Percentiles rank a stretch among this genome's conserved stretches.
phyloP scores from a whole-genome alignment of 2,797 vertebrate genomes.

The Australoheros facetus region DNA sequence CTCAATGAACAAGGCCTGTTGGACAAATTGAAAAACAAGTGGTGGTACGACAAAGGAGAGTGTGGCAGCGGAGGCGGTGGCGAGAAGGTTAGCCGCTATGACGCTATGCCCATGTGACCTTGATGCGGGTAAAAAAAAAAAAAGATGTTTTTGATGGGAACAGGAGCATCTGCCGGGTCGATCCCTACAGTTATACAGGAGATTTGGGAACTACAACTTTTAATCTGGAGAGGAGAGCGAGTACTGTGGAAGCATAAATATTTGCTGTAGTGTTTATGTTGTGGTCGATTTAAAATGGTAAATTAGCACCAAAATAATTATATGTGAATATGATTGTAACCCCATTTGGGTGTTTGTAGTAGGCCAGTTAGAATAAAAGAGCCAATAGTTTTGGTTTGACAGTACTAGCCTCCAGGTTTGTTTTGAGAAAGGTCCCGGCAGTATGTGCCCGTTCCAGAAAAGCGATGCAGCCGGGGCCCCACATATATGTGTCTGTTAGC shows the following conservation, averaged over 20 bases:
- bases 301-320: background rate
- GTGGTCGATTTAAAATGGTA: background rate
- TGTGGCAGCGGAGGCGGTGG: constrained; percentile 99
- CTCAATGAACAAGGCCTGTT: constrained; percentile 99
- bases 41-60: constrained; percentile 99
- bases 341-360: background rate
- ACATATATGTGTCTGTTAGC: constrained; percentile 84
- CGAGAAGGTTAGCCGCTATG: constrained; percentile 99
- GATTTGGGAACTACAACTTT: background rate
- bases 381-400: constrained; percentile 89
- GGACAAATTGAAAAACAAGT: constrained; percentile 99
- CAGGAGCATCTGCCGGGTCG: constrained; percentile 94
- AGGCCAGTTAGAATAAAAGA: background rate
- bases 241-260: constrained; percentile 90
- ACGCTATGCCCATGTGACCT: constrained; percentile 84
- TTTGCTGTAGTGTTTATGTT: constrained; percentile 57
- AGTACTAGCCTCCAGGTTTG: constrained; percentile 84
- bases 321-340: no score
- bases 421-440: constrained; percentile 86
- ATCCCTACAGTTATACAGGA: background rate
- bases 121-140: constrained; percentile 87
- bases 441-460: constrained; percentile 92
- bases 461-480: constrained; percentile 92
- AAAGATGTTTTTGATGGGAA: constrained; percentile 85
- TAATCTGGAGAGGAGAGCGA: constrained; percentile 56